Percentiles rank a stretch among this genome's conserved stretches.
Conservation (phyloP, 2,888 invertebrate genomes). For the Caenorhabditis zanzibari region DNA sequence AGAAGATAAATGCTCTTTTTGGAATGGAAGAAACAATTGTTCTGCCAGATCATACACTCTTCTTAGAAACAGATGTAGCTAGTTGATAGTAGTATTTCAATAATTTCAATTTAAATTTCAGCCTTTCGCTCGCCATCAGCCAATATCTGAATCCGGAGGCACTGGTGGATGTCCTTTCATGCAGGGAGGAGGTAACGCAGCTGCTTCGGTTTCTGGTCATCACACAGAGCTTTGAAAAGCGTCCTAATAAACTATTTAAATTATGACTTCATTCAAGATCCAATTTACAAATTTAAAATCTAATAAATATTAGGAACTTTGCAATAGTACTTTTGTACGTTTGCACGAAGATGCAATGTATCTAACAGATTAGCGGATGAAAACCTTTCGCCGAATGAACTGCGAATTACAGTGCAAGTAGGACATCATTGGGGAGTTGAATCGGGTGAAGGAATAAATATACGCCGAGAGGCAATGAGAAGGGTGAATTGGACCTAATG, state of each 20-base stretch:
- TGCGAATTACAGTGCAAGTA: neutral
- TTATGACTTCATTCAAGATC: neutral
- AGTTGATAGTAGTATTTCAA: neutral
- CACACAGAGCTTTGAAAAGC: conserved; percentile 24
- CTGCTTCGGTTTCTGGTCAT: conserved; percentile 2
- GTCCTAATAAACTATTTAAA: neutral
- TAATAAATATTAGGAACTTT: conserved; percentile 14
- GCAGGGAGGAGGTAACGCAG: conserved; percentile 62
- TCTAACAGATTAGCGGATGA: neutral
- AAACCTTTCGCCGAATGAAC: neutral
- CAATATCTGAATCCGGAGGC: conserved; percentile 26
- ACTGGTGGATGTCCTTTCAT: conserved; percentile 75
- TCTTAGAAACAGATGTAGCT: conserved; percentile 55
- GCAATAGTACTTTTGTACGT: conserved; percentile 4
- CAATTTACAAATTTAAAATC: conserved; percentile 1
- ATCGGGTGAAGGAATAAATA: too few species aligned
- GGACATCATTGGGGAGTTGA: too few species aligned
- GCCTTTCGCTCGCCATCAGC: conserved; percentile 49
- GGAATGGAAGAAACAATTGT: conserved; percentile 77
- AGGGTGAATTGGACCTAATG: neutral
- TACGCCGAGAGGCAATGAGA: neutral
- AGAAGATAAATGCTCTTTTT: conserved; percentile 68
- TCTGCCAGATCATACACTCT: conserved; percentile 78
- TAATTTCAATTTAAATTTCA: conserved; percentile 11
- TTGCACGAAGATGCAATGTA: conserved; percentile 21